phyloP scores from a whole-genome alignment of 2,113 vertebrate species.

The Phrynosoma platyrhinos region DNA sequence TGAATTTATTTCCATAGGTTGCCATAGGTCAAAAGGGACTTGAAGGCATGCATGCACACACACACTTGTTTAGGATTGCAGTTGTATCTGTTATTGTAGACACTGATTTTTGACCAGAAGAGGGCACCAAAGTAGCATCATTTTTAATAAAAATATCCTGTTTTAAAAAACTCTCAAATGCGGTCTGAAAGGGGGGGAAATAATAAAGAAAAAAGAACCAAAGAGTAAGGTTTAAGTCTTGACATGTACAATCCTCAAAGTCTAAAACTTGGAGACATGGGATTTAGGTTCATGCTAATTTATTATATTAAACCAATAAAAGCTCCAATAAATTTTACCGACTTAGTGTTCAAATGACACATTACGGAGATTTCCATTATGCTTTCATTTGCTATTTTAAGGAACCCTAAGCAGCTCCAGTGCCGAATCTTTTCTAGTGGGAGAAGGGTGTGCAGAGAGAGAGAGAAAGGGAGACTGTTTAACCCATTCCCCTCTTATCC shows the following conservation, averaged over 20 bases:
- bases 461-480: background rate
- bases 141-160: background rate
- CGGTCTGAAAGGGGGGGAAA: slow-evolving; percentile 36
- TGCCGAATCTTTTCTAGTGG: background rate
- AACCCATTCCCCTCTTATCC: background rate
- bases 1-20: background rate
- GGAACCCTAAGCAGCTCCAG: background rate
- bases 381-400: background rate
- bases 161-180: background rate
- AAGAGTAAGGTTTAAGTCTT: slow-evolving; percentile 40
- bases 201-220: slow-evolving; percentile 26
- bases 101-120: slow-evolving; percentile 67
- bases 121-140: slow-evolving; percentile 74
- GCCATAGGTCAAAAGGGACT: no score
- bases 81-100: background rate
- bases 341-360: slow-evolving; percentile 35
- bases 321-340: slow-evolving; percentile 40
- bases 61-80: background rate
- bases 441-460: background rate
- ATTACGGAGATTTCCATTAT: background rate
- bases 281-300: slow-evolving; percentile 54
- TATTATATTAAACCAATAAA: slow-evolving; percentile 49
- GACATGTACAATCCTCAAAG: background rate
- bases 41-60: no score
- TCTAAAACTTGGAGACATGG: slow-evolving; percentile 48